These are phyloP conservation scores for Chironomus striatipennis DNA, from an alignment of 1,140 invertebrate genomes.

Conservation along the genomic window DNA sequence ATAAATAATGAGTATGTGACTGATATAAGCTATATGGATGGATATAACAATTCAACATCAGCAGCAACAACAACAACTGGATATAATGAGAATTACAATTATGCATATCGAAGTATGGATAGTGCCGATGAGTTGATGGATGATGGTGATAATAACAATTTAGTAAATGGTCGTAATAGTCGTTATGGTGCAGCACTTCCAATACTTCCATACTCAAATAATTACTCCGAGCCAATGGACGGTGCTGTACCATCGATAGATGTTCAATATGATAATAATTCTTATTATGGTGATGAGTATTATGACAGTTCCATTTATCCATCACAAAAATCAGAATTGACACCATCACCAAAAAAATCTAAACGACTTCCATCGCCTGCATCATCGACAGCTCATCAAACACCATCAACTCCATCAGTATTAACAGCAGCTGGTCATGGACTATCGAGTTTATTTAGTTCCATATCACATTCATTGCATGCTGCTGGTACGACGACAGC, in stretches of 20 bases:
- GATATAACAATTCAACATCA: background rate
- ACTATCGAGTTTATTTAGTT: slow-evolving; percentile 4
- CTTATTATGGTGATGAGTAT: slow-evolving; percentile 25
- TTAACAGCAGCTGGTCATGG: slow-evolving; percentile 27
- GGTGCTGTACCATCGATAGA: background rate
- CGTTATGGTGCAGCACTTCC: background rate
- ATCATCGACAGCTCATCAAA: slow-evolving; percentile 29
- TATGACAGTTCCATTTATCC: slow-evolving; percentile 10
- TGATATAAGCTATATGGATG: background rate
- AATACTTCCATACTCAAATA: background rate
- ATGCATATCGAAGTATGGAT: slow-evolving; percentile 51
- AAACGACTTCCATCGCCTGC: slow-evolving; percentile 29
- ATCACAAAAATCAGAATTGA: slow-evolving; percentile 23
- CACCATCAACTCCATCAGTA: slow-evolving; percentile 32
- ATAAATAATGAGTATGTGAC: too few relatives aligned
- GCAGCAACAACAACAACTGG: background rate
- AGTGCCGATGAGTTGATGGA: slow-evolving; percentile 28
- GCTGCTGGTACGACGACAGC: slow-evolving; percentile 32
- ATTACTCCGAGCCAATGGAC: slow-evolving; percentile 6
- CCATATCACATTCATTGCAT: slow-evolving; percentile 30
- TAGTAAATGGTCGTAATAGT: background rate
- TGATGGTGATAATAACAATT: slow-evolving; percentile 18
- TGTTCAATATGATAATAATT: background rate
- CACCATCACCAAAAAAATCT: slow-evolving; percentile 27
- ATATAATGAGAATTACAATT: slow-evolving; percentile 61